Conservation (phyloP, 1,140 invertebrate species). For the Aphis gossypii region DNA sequence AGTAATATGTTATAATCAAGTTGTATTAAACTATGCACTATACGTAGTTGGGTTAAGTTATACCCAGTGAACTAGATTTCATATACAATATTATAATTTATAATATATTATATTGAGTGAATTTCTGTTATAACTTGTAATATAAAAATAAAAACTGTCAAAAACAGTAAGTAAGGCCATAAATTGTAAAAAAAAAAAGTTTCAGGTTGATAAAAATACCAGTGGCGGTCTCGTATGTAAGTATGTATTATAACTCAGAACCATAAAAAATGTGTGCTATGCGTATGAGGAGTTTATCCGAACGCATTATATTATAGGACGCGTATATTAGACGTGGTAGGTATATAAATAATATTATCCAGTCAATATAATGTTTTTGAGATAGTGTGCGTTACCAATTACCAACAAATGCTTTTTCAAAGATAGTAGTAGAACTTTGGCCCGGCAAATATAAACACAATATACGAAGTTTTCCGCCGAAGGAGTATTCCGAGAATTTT, state of each 20-base stretch:
- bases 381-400: neutral
- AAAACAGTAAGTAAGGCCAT: neutral
- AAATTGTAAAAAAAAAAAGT: conserved; percentile 11
- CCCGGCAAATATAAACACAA: neutral
- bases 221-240: neutral
- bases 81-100: neutral
- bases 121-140: neutral
- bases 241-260: neutral
- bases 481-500: neutral
- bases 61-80: neutral
- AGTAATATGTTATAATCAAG: neutral
- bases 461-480: neutral
- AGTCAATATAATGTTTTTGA: neutral
- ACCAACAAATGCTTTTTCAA: neutral
- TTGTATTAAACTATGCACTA: neutral
- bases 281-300: neutral
- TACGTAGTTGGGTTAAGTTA: neutral
- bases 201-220: neutral
- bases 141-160: neutral
- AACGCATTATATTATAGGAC: neutral
- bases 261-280: neutral
- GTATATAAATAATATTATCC: neutral
- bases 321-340: neutral
- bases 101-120: neutral
- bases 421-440: neutral